phyloP scores from a whole-genome alignment of 2,113 vertebrate species.

The Thoracochromis brauschi region DNA sequence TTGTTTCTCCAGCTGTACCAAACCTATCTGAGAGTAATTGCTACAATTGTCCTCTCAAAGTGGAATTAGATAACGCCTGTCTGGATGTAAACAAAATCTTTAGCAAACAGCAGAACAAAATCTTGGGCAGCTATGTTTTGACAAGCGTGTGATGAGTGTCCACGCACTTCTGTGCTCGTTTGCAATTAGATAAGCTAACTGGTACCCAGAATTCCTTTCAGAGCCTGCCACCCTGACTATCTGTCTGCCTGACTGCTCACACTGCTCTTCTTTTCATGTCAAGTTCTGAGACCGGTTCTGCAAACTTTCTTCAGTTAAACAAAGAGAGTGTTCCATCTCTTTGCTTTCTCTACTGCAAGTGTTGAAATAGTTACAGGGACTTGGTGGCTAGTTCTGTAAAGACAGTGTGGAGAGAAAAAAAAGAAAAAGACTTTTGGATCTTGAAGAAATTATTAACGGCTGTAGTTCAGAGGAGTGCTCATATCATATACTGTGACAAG shows the following conservation, averaged over 20 bases:
- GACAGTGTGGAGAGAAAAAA: not conserved
- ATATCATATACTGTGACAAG: constrained; percentile 64
- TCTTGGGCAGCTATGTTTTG: constrained; percentile 55
- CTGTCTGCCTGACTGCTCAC: constrained; percentile 21
- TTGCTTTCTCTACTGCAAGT: constrained; percentile 56
- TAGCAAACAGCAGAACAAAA: constrained; percentile 10
- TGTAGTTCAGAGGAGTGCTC: constrained; percentile 59
- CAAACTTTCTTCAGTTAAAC: constrained; percentile 67
- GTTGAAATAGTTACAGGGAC: constrained; percentile 66
- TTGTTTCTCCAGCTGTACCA: constrained; percentile 77
- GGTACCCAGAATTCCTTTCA: constrained; percentile 34
- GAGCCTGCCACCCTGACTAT: not conserved
- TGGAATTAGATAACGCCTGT: constrained; percentile 78
- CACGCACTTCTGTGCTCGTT: constrained; percentile 30
- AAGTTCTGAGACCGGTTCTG: constrained; percentile 52
- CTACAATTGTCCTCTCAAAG: constrained; percentile 79
- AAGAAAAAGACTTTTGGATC: constrained; percentile 39
- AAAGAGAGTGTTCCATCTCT: constrained; percentile 58
- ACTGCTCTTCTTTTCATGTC: constrained; percentile 47
- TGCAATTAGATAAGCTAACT: constrained; percentile 52
- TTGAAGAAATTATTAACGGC: constrained; percentile 65
- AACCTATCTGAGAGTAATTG: constrained; percentile 79
- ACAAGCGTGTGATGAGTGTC: constrained; percentile 59
- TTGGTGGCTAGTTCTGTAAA: constrained; percentile 51
- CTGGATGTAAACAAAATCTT: constrained; percentile 77